A percentile compares a stretch with the other conserved stretches of the same genome.
Conservation (phyloP, 2,113 vertebrate genomes). For the Nyctibius bracteatus region DNA sequence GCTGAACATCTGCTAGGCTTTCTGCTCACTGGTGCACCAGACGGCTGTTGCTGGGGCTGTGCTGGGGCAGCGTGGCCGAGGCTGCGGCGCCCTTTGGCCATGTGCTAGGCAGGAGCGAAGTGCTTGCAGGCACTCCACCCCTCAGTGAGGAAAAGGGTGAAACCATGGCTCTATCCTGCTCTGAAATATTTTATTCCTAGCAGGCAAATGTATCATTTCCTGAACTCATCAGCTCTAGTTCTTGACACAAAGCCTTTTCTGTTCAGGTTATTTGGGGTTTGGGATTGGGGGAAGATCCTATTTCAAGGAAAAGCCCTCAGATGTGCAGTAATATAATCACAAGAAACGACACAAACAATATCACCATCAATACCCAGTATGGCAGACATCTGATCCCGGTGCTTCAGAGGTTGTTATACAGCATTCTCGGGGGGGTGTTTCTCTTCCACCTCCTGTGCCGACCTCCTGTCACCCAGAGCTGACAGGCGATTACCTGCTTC, state of each 20-base stretch:
- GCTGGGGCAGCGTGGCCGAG: neutral
- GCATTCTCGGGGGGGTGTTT: neutral
- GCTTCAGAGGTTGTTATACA: neutral
- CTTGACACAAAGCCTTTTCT: neutral
- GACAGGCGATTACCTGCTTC: neutral
- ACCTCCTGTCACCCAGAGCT: neutral
- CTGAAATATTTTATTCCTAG: neutral
- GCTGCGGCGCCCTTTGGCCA: neutral
- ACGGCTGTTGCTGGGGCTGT: neutral
- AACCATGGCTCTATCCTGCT: neutral
- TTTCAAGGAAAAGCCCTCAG: neutral
- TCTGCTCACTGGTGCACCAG: neutral
- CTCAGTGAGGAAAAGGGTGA: neutral
- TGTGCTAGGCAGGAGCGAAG: neutral
- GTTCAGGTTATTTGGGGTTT: neutral
- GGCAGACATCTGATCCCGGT: neutral
- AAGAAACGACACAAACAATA: neutral
- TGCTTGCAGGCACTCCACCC: accelerated
- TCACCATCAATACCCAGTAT: neutral
- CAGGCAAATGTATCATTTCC: neutral
- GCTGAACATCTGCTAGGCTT: neutral
- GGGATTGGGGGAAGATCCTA: neutral
- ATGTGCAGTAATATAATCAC: neutral
- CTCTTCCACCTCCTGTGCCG: neutral
- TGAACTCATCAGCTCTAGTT: neutral